Evolutionary conservation across 2,113 vertebrate genomes (phyloP).

Genomic region (Taxidea taxus): DNA sequence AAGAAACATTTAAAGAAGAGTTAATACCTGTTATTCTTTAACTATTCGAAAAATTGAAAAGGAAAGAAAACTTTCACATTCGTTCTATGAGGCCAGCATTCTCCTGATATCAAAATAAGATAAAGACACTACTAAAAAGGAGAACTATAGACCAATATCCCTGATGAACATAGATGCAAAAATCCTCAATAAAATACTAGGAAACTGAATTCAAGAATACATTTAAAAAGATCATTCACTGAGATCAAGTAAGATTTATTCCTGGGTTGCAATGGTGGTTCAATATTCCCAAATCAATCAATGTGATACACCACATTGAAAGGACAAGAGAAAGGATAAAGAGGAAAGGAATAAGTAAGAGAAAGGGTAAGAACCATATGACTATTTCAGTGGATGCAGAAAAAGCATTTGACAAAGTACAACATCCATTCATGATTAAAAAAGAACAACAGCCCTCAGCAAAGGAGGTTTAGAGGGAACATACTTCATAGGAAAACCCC

Average conservation of each 20-base stretch:
- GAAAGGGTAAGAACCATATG: not conserved
- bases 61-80: not conserved
- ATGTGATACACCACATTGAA: not conserved
- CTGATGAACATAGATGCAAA: not conserved
- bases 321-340: not conserved
- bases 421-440: not conserved
- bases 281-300: not conserved
- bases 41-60: not conserved
- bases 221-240: not conserved
- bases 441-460: not conserved
- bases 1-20: not conserved
- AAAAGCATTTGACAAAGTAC: not conserved
- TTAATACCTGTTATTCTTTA: not conserved
- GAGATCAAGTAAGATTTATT: not conserved
- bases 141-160: not conserved
- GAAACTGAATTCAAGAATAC: not conserved
- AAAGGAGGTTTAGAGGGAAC: not conserved
- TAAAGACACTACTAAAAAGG: not conserved
- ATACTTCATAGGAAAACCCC: not conserved
- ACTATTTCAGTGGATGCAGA: not conserved
- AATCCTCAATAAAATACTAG: not conserved
- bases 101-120: not conserved
- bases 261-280: not conserved
- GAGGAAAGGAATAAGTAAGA: too few species aligned
- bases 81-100: not conserved